Evolutionary conservation across 2,113 vertebrate genomes (phyloP), one percentile per base, ranked within the genome.

Genomic region (Aspidoscelis tigris): DNA sequence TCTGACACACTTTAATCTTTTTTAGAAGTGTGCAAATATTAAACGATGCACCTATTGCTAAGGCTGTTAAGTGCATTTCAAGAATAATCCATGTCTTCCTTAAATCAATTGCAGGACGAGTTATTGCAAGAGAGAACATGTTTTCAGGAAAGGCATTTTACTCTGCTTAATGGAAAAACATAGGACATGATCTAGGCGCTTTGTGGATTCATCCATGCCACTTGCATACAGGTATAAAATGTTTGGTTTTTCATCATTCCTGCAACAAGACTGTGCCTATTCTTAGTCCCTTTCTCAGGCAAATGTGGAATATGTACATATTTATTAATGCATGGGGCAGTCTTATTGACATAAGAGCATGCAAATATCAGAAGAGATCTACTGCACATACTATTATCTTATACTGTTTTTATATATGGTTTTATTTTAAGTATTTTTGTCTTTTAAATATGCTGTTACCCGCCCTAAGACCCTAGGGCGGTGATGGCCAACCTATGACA

Each of bases 1-100:
- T 68, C 39, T 76, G 61, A 88, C 80, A n/a, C 69, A 78, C 61
- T 86, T 84, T 6, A 89, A 88, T 80, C 0, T 76, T 80, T 84
- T 82, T n/a, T 78, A 77, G 18, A 65, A 55, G 18, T 79, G 72
- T 44, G 39, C 70, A 88, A 43, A 76, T 58, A 24, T 82, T 84
- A 33, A 79, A 43, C 24, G 50, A 72, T 41, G 12, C 7, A 26
- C 14, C n/a, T 41, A 4, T 58, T 83, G 69, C 75, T 76, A 61
- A 58, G 82, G 64, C 2, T 75, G 80, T 64, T 26, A 81, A 80
- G 9, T 47, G 3, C 72, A 80, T 3, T 68, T 26, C 20, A 84
- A 78, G 55, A 88, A 89, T 0, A 0, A 5, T 22, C 7, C 11
- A 86, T 41, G 72, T 75, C 68, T 58, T 68, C 26, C 69, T 81